A percentile compares a stretch with the other conserved stretches of the same genome.
Conservation (phyloP, 2,797 vertebrate species). For the Periophthalmus magnuspinnatus region DNA sequence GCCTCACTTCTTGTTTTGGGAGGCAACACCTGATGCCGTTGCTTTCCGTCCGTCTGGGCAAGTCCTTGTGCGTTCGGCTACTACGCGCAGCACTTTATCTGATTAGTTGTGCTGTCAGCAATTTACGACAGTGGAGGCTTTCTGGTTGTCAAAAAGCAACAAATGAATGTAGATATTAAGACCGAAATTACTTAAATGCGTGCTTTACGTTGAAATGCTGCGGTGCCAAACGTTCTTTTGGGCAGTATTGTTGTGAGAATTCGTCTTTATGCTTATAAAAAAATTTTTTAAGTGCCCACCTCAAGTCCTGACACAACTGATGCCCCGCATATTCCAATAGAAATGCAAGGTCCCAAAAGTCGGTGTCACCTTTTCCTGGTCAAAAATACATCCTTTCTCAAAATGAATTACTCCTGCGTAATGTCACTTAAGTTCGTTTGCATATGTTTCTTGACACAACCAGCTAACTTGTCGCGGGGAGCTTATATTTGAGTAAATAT, state of each 20-base stretch:
- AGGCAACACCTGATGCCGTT: slow-evolving; percentile 14
- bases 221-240: slow-evolving; percentile 6
- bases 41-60: slow-evolving; percentile 8
- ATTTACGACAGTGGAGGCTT: neutral
- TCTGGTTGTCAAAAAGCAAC: neutral
- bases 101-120: slow-evolving; percentile 32
- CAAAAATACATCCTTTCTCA: slow-evolving; percentile 40
- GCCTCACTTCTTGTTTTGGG: neutral
- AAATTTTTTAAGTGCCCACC: too few relatives aligned
- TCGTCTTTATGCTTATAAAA: slow-evolving; percentile 10
- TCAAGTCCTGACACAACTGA: slow-evolving; percentile 26
- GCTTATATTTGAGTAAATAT: slow-evolving; percentile 49
- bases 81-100: slow-evolving; percentile 23
- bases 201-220: neutral
- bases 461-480: neutral
- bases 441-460: neutral
- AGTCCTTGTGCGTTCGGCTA: neutral
- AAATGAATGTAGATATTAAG: neutral
- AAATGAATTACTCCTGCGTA: slow-evolving; percentile 5
- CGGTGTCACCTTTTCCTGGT: slow-evolving; percentile 42
- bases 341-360: neutral
- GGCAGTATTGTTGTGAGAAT: neutral
- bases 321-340: slow-evolving; percentile 39
- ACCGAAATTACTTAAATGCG: neutral
- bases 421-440: neutral